Conservation (phyloP, 1,140 invertebrate genomes). For the Uloborus diversus region DNA sequence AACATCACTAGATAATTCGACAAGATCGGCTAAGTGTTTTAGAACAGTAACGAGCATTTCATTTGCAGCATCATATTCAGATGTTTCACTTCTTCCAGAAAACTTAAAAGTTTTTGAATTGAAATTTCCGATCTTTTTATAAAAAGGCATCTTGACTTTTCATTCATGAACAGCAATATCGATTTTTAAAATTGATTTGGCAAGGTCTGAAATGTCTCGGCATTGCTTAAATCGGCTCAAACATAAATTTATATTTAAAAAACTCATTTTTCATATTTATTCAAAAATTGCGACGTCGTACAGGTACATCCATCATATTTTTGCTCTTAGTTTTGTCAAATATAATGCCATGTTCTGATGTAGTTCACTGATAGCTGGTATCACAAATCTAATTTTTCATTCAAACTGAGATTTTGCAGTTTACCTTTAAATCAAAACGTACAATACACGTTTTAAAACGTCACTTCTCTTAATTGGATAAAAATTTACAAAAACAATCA, state of each 20-base stretch:
- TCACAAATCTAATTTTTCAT: no score
- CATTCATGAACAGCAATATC: neutral
- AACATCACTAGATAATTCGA: constrained; percentile 8
- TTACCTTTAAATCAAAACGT: no score
- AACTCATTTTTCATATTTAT: neutral
- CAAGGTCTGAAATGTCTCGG: neutral
- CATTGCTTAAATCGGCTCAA: neutral
- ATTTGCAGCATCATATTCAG: constrained; percentile 6
- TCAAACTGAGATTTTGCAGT: no score
- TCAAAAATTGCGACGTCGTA: neutral
- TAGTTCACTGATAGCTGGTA: no score
- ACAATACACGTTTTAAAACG: no score
- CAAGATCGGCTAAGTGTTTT: constrained; percentile 20
- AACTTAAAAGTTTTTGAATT: neutral
- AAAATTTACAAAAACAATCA: no score
- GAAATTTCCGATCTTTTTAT: constrained; percentile 31
- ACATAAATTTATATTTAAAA: neutral
- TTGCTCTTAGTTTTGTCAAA: no score
- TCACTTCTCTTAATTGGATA: no score
- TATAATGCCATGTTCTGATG: no score
- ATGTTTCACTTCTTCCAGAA: neutral
- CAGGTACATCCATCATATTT: no score
- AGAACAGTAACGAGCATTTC: constrained; percentile 17
- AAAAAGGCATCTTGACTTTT: constrained; percentile 11
- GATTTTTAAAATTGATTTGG: neutral